phyloP scores from a whole-genome alignment of 2,888 invertebrate genomes.

The Drosophila paucipuncta region DNA sequence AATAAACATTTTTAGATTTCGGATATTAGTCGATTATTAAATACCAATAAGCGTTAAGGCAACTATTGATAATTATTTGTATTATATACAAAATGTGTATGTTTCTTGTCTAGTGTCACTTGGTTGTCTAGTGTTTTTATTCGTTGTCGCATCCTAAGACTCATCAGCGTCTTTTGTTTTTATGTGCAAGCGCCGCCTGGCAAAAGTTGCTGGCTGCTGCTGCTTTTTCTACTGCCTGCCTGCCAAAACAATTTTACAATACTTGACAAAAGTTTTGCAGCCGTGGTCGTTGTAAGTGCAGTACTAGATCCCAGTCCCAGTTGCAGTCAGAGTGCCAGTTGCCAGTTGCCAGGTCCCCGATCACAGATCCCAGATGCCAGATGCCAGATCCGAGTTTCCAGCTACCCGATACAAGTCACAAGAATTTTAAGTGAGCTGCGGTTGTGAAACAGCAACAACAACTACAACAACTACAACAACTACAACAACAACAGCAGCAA shows the following conservation, averaged over 20 bases:
- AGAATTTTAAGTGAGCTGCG: slow-evolving; percentile 79
- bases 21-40: not conserved
- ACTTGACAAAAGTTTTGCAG: slow-evolving; percentile 73
- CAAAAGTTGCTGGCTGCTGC: slow-evolving; percentile 5
- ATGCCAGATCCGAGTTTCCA: slow-evolving; percentile 15
- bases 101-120: slow-evolving; percentile 39
- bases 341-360: slow-evolving; percentile 14
- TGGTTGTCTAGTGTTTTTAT: slow-evolving; percentile 6
- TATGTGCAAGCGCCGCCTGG: slow-evolving; percentile 57
- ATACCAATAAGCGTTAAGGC: not conserved
- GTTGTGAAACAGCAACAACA: slow-evolving; percentile 18
- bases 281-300: slow-evolving; percentile 49
- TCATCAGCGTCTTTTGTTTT: slow-evolving; percentile 67
- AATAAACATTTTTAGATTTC: not conserved
- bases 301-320: slow-evolving; percentile 5
- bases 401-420: slow-evolving; percentile 68
- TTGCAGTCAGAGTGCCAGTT: slow-evolving; percentile 3
- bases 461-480: too few relatives aligned
- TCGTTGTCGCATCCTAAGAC: slow-evolving; percentile 26
- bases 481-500: not conserved
- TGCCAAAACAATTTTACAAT: slow-evolving; percentile 75
- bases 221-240: slow-evolving; percentile 12
- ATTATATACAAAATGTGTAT: not conserved
- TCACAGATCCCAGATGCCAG: slow-evolving; percentile 16
- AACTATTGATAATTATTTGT: not conserved